A percentile compares a stretch with the other conserved stretches of the same genome.
phyloP scores from a whole-genome alignment of 1,140 invertebrate species.

The Nymphalis io region DNA sequence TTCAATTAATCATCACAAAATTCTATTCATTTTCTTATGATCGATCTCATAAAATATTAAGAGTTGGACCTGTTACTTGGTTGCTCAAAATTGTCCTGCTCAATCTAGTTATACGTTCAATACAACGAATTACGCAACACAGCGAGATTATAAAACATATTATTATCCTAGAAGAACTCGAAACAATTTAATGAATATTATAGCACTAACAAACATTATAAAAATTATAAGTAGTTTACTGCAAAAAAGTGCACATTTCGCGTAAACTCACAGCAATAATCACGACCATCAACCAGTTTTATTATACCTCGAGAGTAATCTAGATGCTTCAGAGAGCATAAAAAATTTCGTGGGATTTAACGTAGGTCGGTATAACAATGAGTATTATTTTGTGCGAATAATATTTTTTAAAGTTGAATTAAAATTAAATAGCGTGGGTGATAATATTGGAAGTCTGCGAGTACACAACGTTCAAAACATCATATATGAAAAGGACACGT shows the following conservation, averaged over 20 bases:
- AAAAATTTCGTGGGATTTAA: constrained; percentile 56
- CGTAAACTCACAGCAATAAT: constrained; percentile 51
- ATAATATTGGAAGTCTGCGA: constrained; percentile 52
- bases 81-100: constrained; percentile 4
- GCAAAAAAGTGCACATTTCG: constrained; percentile 73
- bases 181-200: constrained; percentile 54
- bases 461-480: constrained; percentile 32
- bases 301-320: constrained; percentile 52
- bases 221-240: constrained; percentile 62
- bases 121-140: constrained; percentile 13
- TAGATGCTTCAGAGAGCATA: constrained; percentile 65
- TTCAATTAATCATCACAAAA: constrained; percentile 38
- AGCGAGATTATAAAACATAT: constrained; percentile 6
- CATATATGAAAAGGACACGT: constrained; percentile 49
- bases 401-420: constrained; percentile 55
- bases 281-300: constrained; percentile 64
- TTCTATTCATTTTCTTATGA: constrained; percentile 43
- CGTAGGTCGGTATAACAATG: constrained; percentile 58
- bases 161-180: constrained; percentile 15
- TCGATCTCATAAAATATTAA: constrained; percentile 36
- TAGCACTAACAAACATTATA: constrained; percentile 50
- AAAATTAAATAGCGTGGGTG: constrained; percentile 60
- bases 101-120: not conserved
- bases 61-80: constrained; percentile 11
- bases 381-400: constrained; percentile 49